A percentile compares a stretch with the other conserved stretches of the same genome.
These are phyloP conservation scores for Uria aalge DNA, from an alignment of 2,113 vertebrate genomes.

Conservation along the genomic window DNA sequence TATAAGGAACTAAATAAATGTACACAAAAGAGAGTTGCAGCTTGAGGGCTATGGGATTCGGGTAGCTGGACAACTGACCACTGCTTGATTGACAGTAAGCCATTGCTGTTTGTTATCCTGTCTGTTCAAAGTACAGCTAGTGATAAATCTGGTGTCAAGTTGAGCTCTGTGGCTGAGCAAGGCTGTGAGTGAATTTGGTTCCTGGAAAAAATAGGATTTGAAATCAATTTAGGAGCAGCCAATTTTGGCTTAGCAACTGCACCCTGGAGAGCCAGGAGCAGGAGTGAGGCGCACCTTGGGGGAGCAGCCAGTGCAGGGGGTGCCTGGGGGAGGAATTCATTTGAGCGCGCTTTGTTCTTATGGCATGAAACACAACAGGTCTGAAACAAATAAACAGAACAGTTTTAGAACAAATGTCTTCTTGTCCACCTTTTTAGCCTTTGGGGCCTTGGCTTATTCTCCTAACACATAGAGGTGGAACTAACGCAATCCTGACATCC, in stretches of 20 bases:
- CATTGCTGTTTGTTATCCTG: background rate
- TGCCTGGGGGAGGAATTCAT: background rate
- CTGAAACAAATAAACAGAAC: background rate
- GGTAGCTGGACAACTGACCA: background rate
- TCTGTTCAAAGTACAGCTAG: background rate
- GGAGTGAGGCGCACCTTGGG: background rate
- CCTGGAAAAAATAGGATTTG: background rate
- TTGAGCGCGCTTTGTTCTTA: background rate
- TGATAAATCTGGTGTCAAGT: background rate
- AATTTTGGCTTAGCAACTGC: background rate
- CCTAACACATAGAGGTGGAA: background rate
- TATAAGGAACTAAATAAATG: background rate
- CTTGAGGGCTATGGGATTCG: background rate
- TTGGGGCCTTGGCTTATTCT: background rate
- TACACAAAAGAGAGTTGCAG: background rate
- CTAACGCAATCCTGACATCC: background rate
- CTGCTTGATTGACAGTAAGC: background rate
- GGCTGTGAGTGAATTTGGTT: background rate
- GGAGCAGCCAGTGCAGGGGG: background rate
- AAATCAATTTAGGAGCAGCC: constrained; percentile 21
- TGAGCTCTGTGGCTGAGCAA: background rate
- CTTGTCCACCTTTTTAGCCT: background rate
- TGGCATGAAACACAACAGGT: background rate
- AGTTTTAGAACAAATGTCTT: background rate
- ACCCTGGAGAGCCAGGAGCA: background rate